These are phyloP conservation scores for Heliconius sara DNA, from an alignment of 2,888 invertebrate species.

Conservation along the genomic window DNA sequence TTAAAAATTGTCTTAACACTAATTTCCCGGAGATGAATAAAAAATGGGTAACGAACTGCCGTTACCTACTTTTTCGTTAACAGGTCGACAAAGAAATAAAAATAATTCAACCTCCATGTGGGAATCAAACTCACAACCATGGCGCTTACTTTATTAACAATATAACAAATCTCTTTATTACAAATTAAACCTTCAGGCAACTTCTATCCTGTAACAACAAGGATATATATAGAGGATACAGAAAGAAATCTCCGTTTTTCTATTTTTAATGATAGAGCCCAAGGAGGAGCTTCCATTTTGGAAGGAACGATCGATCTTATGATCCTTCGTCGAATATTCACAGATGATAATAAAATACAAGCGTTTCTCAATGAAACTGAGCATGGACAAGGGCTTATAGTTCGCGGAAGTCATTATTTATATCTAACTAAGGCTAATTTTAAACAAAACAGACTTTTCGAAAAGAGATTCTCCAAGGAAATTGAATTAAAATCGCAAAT, in stretches of 20 bases:
- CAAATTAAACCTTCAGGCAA: conserved; percentile 81
- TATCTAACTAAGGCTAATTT: conserved; percentile 62
- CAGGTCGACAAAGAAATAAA: no score
- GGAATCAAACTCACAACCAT: no score
- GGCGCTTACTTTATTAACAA: no score
- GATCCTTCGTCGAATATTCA: conserved; percentile 91
- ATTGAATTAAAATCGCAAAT: conserved; percentile 58
- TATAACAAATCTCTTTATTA: no score
- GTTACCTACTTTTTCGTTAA: no score
- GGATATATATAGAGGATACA: conserved; percentile 88
- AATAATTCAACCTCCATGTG: no score
- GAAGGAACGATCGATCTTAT: conserved; percentile 91
- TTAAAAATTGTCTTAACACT: no score
- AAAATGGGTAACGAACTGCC: no score
- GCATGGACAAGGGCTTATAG: conserved; percentile 51
- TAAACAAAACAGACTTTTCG: conserved; percentile 64
- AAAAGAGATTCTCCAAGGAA: conserved; percentile 72
- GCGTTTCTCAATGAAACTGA: conserved; percentile 60
- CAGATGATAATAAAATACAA: conserved; percentile 87
- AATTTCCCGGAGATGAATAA: no score
- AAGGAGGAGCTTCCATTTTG: conserved; percentile 90
- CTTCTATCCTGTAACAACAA: conserved; percentile 95
- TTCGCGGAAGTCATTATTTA: conserved; percentile 64
- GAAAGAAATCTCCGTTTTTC: conserved; percentile 77
- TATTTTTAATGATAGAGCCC: conserved; percentile 89